Evolutionary conservation across 1,140 invertebrate species (phyloP), one percentile per base, ranked within the genome.

Genomic region (Neodiprion virginianus): DNA sequence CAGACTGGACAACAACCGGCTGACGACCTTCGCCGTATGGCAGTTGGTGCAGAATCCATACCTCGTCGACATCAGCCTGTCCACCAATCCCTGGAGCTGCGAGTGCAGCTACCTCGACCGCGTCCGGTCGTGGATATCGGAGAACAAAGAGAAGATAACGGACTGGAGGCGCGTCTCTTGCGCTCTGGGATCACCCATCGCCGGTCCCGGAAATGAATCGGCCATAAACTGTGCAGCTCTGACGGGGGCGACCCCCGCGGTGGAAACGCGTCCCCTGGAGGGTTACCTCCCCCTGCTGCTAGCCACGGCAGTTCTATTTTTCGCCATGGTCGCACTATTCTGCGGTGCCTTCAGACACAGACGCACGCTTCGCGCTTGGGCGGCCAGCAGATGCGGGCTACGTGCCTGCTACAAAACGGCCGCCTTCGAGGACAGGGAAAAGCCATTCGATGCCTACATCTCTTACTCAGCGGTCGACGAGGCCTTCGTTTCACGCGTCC

Each of bases 401-500:
- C 88, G 95, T 76, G 93, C 96, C 83, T 96, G 94, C 83, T 95
- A 95, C 86, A 94, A 95, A 83, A 93, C 93, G 8, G 93, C 93
- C 0, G 91, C 92, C 1, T 95, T 95, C 79, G 92, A 93, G 79
- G 94, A 96, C 82, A 93, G 95, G 81, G 95, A 96, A 88, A 92
- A 94, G 78, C 91, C 96, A 48, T 97, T 96, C 84, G 96, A 98
- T 85, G 96, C 96, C 11, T 98, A 97, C 85, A 93, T 98, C 65
- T 95, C 95, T 67, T 98, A 98, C 88, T 96, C 95, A 80, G 92
- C 95, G 47, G 95, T 97, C 85, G 96, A 98, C 86, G 95, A 97
- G 84, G 92, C 93, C 48, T 97, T 96, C 87, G 95, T 97, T 7
- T 93, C 93, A 78, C 93, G 96, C 82, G 94, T 96, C 77, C 87